phyloP scores from a whole-genome alignment of 2,888 invertebrate genomes.

The Tricholauxania praeusta region DNA sequence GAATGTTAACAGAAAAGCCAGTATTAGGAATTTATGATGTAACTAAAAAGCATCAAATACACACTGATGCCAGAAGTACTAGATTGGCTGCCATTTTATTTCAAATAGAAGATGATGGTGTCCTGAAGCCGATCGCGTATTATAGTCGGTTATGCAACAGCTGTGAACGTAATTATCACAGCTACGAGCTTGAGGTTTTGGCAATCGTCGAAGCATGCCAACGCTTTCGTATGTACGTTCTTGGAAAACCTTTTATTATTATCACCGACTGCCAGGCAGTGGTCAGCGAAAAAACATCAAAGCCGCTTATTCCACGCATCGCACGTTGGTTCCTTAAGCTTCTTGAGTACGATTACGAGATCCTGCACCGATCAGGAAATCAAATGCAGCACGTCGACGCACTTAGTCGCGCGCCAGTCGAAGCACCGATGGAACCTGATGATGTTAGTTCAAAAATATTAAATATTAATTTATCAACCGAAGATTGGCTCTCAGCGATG shows the following conservation, averaged over 20 bases:
- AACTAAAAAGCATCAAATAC: conserved; percentile 34
- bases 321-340: conserved; percentile 1
- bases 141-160: background rate
- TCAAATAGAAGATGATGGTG: conserved; percentile 22
- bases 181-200: background rate
- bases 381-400: conserved; percentile 2
- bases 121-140: conserved; percentile 3
- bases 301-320: background rate
- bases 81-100: conserved; percentile 31
- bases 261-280: conserved; percentile 35
- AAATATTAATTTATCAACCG: background rate
- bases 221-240: conserved; percentile 42
- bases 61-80: conserved; percentile 37
- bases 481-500: conserved; percentile 37
- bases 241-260: conserved; percentile 41
- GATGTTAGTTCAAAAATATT: background rate
- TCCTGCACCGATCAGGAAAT: background rate
- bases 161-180: background rate
- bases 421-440: too few relatives aligned
- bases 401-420: background rate
- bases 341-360: background rate
- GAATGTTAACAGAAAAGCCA: conserved; percentile 23
- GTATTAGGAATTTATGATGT: conserved; percentile 33
- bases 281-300: background rate
- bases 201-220: conserved; percentile 14